Percentiles rank a stretch among this genome's conserved stretches.
phyloP scores from a whole-genome alignment of 2,113 vertebrate genomes.

The Nyctibius bracteatus region DNA sequence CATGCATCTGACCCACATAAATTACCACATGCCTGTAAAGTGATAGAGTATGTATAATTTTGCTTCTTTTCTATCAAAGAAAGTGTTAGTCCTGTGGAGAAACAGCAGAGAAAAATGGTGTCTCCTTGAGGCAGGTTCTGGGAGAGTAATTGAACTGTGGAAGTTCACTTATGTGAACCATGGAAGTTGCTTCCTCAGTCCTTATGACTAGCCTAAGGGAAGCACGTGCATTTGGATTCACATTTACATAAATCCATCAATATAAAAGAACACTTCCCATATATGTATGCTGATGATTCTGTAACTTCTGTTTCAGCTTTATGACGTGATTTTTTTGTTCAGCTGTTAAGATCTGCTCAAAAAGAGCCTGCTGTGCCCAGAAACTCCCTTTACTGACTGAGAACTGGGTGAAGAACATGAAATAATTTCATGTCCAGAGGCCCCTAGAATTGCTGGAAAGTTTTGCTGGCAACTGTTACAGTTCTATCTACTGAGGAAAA shows the following conservation, averaged over 20 bases:
- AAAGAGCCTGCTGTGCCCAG: background rate
- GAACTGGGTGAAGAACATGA: background rate
- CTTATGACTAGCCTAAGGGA: background rate
- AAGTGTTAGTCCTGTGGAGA: background rate
- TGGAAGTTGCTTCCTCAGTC: background rate
- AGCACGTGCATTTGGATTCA: background rate
- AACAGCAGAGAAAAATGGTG: background rate
- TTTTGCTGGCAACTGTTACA: background rate
- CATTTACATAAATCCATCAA: background rate
- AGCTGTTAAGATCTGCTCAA: background rate
- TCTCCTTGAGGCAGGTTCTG: background rate
- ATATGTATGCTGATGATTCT: background rate
- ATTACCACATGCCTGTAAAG: background rate
- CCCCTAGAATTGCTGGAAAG: background rate
- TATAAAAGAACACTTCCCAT: background rate
- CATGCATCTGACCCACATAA: background rate
- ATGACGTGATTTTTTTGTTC: background rate
- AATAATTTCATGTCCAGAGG: background rate
- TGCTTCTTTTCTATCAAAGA: background rate
- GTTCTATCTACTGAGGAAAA: background rate
- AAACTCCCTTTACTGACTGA: background rate
- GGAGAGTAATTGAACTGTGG: background rate
- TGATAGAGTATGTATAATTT: background rate
- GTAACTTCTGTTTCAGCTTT: constrained; percentile 21
- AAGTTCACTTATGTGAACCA: background rate